Base-by-base conservation (phyloP, 1,140 invertebrate species). In the Doryteuthis pealeii region DNA sequence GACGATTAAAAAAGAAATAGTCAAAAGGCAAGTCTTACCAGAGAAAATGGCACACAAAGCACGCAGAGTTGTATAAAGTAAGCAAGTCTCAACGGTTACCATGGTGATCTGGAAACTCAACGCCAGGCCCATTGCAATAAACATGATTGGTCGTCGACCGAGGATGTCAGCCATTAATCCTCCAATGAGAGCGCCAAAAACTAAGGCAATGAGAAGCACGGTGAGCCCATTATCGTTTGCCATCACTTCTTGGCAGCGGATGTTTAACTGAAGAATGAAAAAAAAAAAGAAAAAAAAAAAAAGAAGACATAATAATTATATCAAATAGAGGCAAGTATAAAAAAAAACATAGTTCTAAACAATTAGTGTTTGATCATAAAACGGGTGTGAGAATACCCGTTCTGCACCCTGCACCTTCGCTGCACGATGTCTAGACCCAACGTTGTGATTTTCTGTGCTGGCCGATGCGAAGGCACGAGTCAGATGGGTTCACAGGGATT, bases 91-190 rank as follows among this genome's bases (percentile, higher is more conserved):
- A 14, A 77, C 76, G 22, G 78, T 49, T 4, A 75, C 78, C 14
- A 77, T 69, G 26, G 78, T 14, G 43, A 72, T 74, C 22, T 84
- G 83, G 30, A 77, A 45, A 12, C 78, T 70, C 15, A 78, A 73
- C 79, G 81, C 81, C 49, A 79, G 18, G 15, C 73, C 67, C 40
- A 79, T 77, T 15, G 74, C 79, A 0, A 79, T 45, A 73, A 79
- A 84, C 68, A 83, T 68, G 18, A 77, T 71, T 22, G 70, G 68
- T 43, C 81, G 73, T 49, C 83, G 65, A 10, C 83, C 83, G 26
- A 77, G 72, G 22, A 81, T 74, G 40, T 84, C 83, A 1, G 75
- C 78, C 40, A 77, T 31, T 69, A 84, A 79, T n/a, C 78, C 81
- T 26, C 83, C 81, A 12, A 81, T 14, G 14, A 78, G 58, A 6